These are phyloP conservation scores for Myopa tessellatipennis DNA, from an alignment of 2,888 invertebrate species.

Conservation along the genomic window DNA sequence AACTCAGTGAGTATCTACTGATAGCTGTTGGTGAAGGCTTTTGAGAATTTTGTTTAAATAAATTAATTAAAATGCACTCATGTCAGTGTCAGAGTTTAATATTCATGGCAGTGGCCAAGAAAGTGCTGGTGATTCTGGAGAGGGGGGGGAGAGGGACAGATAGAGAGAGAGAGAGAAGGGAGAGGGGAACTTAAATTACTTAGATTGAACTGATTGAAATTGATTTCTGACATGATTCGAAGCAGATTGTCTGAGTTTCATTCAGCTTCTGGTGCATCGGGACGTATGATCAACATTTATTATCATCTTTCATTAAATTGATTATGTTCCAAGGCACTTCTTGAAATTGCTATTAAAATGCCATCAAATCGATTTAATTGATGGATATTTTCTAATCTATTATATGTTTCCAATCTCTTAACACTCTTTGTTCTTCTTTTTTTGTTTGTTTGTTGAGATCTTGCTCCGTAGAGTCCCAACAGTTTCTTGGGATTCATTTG, in stretches of 20 bases:
- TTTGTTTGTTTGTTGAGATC: too few species aligned
- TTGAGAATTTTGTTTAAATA: conserved; percentile 32
- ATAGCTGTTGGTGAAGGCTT: neutral
- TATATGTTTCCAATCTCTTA: too few species aligned
- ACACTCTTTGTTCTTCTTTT: too few species aligned
- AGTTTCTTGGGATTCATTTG: conserved; percentile 13
- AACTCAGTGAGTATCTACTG: neutral
- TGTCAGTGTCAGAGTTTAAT: conserved; percentile 26
- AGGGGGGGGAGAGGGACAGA: too few species aligned
- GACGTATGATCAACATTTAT: conserved; percentile 24
- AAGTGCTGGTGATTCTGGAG: too few species aligned
- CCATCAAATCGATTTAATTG: neutral
- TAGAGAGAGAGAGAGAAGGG: neutral
- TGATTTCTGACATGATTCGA: neutral
- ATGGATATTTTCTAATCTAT: neutral
- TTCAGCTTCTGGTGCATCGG: neutral
- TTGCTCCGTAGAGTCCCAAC: neutral
- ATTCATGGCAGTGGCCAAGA: neutral
- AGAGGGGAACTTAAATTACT: conserved; percentile 8
- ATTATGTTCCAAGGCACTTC: neutral
- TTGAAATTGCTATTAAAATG: too few species aligned
- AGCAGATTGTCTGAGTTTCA: neutral
- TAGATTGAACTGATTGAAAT: conserved; percentile 21
- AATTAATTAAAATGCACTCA: conserved; percentile 30
- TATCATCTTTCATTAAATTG: neutral